These are phyloP conservation scores for Luperina testacea DNA, from an alignment of 2,888 invertebrate genomes.

Conservation along the genomic window DNA sequence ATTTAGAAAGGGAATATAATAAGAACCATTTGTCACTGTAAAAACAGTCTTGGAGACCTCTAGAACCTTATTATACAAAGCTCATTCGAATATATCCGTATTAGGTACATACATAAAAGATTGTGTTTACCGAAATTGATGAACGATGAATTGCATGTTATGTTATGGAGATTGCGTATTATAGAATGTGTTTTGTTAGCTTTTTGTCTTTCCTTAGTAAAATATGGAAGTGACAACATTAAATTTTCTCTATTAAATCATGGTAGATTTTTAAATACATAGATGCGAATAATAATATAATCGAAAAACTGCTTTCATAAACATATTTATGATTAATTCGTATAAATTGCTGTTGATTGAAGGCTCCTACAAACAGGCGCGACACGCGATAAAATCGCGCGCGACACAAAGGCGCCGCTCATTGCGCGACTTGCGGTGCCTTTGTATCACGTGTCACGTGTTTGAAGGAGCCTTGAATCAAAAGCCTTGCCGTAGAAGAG, in stretches of 20 bases:
- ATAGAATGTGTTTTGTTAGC: slow-evolving; percentile 23
- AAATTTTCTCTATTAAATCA: slow-evolving; percentile 33
- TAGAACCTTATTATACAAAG: slow-evolving; percentile 22
- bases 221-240: slow-evolving; percentile 5
- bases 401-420: no score
- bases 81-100: slow-evolving; percentile 36
- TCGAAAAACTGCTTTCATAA: slow-evolving; percentile 30
- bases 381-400: no score
- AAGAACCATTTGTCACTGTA: slow-evolving; percentile 25
- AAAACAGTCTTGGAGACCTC: slow-evolving; percentile 13
- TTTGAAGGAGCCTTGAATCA: no score
- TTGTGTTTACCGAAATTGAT: slow-evolving; percentile 33
- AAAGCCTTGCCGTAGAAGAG: not conserved
- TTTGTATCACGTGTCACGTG: no score
- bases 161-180: slow-evolving; percentile 31
- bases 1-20: slow-evolving; percentile 30
- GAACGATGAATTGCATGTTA: slow-evolving; percentile 45
- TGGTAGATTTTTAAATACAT: slow-evolving; percentile 12
- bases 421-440: no score
- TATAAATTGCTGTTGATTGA: slow-evolving; percentile 1
- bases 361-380: no score
- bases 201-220: slow-evolving; percentile 31
- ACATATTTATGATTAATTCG: slow-evolving; percentile 4
- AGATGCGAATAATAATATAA: slow-evolving; percentile 7
- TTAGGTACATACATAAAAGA: slow-evolving; percentile 25